Base-by-base conservation (phyloP, 2,113 vertebrate genomes). In the Dermatemys mawii region DNA sequence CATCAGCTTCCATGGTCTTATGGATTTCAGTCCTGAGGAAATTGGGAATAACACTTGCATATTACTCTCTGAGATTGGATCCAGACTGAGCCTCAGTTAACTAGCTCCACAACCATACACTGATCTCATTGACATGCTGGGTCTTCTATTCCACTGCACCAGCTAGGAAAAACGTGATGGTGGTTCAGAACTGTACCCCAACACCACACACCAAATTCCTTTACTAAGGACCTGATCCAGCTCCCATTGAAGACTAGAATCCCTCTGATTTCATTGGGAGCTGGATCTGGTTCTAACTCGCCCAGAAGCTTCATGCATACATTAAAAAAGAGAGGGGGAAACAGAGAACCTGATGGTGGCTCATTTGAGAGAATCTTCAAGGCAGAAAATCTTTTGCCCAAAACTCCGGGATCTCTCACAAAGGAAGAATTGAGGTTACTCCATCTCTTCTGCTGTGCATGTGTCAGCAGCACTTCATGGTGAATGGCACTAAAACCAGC, bases 171-270 rank as follows among this genome's bases (percentile, higher is more conserved):
- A n/a, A 63, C 14, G 14, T 8, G 32, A 19, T 63, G 60, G 17
- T 41, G 16, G 16, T 38, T 81, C n/a, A 44, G 38, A 75, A 27
- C 8, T 32, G 1, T 19, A 2, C 26, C 55, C 85, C 35, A 83
- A 78, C 8, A 1, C 1, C 38, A 6, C 44, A 67, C 5, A 13
- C 0, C 1, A 83, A 8, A 6, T 78, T 3, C 29, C 51, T 16
- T 1, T 26, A 21, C 8, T 0, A 16, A 0, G 53, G 0, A 54
- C 16, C 2, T 70, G 2, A 3, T n/a, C 11, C 32, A 6, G 82
- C 60, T 86, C 48, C 19, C 8, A 14, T 5, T 14, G 22, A 80
- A 54, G 5, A 7, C 2, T 4, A 78, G 38, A 11, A 22, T 35
- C 54, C 4, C 16, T 1, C 4, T 49, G 32, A 1, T 1, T 81